These are phyloP conservation scores for Onychomys torridus DNA, from an alignment of 2,797 vertebrate species.

Conservation along the genomic window DNA sequence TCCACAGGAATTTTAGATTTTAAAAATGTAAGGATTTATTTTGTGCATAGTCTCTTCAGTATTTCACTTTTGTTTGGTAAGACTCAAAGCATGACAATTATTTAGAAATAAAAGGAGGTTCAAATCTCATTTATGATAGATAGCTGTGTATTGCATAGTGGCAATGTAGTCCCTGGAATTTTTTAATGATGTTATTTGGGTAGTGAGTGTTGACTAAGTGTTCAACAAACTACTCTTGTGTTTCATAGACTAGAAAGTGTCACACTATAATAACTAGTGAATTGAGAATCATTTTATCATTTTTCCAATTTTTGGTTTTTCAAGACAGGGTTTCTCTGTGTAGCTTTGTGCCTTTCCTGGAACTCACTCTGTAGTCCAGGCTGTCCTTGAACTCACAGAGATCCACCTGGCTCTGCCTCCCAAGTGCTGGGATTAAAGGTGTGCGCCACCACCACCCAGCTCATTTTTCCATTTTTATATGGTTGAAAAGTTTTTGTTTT, in stretches of 20 bases:
- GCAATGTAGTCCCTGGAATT: neutral
- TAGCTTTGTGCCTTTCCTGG: too few species aligned
- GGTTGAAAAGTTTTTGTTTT: neutral
- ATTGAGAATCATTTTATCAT: neutral
- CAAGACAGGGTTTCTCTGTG: too few species aligned
- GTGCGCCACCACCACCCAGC: too few species aligned
- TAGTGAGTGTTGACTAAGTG: neutral
- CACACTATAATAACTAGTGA: neutral
- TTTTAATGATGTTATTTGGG: conserved; percentile 43
- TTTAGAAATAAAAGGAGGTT: conserved; percentile 57
- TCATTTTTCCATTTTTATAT: conserved; percentile 7
- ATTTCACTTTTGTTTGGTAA: conserved; percentile 34
- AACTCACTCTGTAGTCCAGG: too few species aligned
- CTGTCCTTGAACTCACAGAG: too few species aligned
- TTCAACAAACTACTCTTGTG: neutral
- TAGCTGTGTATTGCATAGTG: neutral
- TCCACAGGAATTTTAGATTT: conserved; percentile 48
- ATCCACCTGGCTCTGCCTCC: too few species aligned
- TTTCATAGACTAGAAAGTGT: neutral
- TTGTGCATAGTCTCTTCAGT: neutral
- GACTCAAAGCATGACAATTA: neutral
- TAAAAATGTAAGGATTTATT: conserved; percentile 7
- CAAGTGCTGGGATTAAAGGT: too few species aligned
- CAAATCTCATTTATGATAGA: neutral
- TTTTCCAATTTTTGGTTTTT: conserved; percentile 2